phyloP scores from a whole-genome alignment of 2,113 vertebrate genomes.

The Accipiter cooperii region DNA sequence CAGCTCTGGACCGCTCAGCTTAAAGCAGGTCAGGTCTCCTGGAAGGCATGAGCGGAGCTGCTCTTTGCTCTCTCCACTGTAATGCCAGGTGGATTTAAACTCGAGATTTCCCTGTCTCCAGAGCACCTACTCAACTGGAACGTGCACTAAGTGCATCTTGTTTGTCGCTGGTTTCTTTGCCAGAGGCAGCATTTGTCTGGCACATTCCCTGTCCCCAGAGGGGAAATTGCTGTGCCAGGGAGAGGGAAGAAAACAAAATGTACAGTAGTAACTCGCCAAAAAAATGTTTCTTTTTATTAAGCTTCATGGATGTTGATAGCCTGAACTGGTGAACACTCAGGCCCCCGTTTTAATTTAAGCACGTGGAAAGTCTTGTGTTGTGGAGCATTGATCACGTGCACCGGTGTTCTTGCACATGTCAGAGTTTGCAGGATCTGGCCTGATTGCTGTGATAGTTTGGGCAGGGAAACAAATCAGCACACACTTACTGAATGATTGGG shows the following conservation, averaged over 20 bases:
- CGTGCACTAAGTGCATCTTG: constrained; percentile 16
- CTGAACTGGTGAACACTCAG: not conserved
- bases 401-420: not conserved
- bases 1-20: not conserved
- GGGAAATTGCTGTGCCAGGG: constrained; percentile 49
- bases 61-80: not conserved
- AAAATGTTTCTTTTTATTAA: constrained; percentile 52
- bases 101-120: not conserved
- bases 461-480: not conserved
- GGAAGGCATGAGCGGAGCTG: not conserved
- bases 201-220: constrained; percentile 49
- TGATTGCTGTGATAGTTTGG: not conserved
- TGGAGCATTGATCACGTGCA: not conserved
- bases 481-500: not conserved
- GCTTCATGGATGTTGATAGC: constrained; percentile 46
- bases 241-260: constrained; percentile 59
- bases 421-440: not conserved
- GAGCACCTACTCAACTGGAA: constrained; percentile 52
- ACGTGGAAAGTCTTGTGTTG: not conserved
- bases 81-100: constrained; percentile 4
- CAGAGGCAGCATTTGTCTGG: constrained; percentile 65
- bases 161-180: constrained; percentile 49
- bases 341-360: not conserved
- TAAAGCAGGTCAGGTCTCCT: constrained; percentile 2
- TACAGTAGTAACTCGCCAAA: constrained; percentile 35